phyloP scores from a whole-genome alignment of 1,140 invertebrate species.

The Drosophila littoralis region DNA sequence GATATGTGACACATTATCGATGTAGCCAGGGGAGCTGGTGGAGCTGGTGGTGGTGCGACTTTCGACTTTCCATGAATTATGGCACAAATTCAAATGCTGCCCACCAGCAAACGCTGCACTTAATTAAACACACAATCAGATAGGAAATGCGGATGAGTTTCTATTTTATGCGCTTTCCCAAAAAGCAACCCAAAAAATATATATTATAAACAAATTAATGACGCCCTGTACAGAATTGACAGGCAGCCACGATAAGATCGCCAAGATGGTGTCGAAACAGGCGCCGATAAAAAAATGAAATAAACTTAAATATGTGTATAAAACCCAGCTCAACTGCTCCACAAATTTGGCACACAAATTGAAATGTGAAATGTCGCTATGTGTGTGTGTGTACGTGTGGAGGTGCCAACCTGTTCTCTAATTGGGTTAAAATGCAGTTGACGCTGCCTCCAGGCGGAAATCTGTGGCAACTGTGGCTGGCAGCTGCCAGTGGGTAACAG shows the following conservation, averaged over 20 bases:
- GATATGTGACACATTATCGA: slow-evolving; percentile 77
- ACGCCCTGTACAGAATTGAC: slow-evolving; percentile 51
- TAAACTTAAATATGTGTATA: slow-evolving; percentile 5
- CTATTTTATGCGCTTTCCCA: slow-evolving; percentile 55
- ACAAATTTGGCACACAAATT: slow-evolving; percentile 68
- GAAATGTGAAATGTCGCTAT: slow-evolving; percentile 55
- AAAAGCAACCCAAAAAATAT: slow-evolving; percentile 10
- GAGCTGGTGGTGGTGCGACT: slow-evolving; percentile 28
- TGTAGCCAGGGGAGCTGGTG: slow-evolving; percentile 11
- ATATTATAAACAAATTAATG: slow-evolving; percentile 35
- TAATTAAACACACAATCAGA: slow-evolving; percentile 54
- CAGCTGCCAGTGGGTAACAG: slow-evolving; percentile 42
- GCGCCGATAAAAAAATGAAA: slow-evolving; percentile 59
- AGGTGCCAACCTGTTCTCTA: slow-evolving; percentile 79
- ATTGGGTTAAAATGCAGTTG: slow-evolving; percentile 78
- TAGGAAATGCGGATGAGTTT: slow-evolving; percentile 47
- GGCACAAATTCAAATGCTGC: slow-evolving; percentile 46
- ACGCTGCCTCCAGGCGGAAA: slow-evolving; percentile 63
- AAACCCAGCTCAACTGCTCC: slow-evolving; percentile 45
- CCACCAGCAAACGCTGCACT: slow-evolving; percentile 55
- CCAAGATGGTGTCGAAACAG: slow-evolving; percentile 44
- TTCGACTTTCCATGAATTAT: slow-evolving; percentile 72
- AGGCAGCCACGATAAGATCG: slow-evolving; percentile 43
- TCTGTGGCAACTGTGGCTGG: slow-evolving; percentile 48
- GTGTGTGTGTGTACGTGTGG: slow-evolving; percentile 33